Percentiles rank a stretch among this genome's conserved stretches.
phyloP scores from a whole-genome alignment of 2,888 invertebrate genomes.

The Scaptomyza cyrtandrae region DNA sequence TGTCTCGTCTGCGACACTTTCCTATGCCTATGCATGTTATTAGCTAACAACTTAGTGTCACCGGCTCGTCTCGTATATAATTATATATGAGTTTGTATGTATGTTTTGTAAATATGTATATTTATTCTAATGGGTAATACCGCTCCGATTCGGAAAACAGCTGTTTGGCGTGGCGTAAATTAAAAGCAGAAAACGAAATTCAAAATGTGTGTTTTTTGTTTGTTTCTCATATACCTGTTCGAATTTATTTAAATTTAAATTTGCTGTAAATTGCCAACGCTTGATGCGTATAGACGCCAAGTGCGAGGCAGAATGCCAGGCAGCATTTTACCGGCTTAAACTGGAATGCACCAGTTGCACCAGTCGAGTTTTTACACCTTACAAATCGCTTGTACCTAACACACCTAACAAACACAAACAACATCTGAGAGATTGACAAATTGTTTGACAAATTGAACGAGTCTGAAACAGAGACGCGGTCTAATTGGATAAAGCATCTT shows the following conservation, averaged over 20 bases:
- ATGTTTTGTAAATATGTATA: constrained; percentile 8
- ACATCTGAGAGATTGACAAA: constrained; percentile 13
- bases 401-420: neutral
- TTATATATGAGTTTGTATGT: neutral
- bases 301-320: constrained; percentile 37
- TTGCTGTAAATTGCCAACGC: constrained; percentile 32
- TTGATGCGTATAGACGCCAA: constrained; percentile 27
- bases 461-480: neutral
- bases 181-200: constrained; percentile 18
- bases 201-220: constrained; percentile 29
- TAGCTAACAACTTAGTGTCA: constrained; percentile 34
- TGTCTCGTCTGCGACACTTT: constrained; percentile 29
- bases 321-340: constrained; percentile 61
- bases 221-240: constrained; percentile 26
- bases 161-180: constrained; percentile 51
- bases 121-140: constrained; percentile 37
- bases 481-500: constrained; percentile 13
- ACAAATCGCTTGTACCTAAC: constrained; percentile 22
- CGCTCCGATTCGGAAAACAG: constrained; percentile 55
- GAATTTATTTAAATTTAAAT: constrained; percentile 59
- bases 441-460: constrained; percentile 8
- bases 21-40: constrained; percentile 18
- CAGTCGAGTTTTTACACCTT: constrained; percentile 50
- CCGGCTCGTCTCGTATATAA: constrained; percentile 14
- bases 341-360: constrained; percentile 54